Conservation (phyloP, 2,888 invertebrate species). For the Idaea aversata region DNA sequence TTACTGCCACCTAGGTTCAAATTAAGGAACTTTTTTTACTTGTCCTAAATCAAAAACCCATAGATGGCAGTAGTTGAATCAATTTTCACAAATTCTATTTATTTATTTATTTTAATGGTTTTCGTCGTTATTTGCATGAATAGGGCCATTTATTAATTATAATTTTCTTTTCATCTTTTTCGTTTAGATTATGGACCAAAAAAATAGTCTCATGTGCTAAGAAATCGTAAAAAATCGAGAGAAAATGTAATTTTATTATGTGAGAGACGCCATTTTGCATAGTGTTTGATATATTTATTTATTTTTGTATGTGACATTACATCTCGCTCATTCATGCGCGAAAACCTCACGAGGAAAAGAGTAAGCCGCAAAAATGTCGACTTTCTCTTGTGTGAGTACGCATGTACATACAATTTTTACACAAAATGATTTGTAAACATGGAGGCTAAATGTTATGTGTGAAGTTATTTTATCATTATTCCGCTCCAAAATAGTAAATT, state of each 20-base stretch:
- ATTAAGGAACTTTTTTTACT: neutral
- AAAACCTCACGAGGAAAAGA: conserved; percentile 48
- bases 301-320: conserved; percentile 33
- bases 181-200: neutral
- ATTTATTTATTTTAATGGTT: neutral
- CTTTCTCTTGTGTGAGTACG: conserved; percentile 63
- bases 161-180: neutral
- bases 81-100: neutral
- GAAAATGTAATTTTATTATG: neutral
- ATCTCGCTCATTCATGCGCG: conserved; percentile 51
- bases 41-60: neutral
- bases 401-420: conserved; percentile 55
- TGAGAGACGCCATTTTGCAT: conserved; percentile 71
- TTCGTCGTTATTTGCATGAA: neutral
- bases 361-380: conserved; percentile 54
- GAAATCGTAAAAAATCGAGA: neutral
- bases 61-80: neutral
- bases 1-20: neutral
- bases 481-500: conserved; percentile 18
- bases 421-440: conserved; percentile 78
- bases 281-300: conserved; percentile 49
- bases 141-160: no score
- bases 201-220: neutral
- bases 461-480: conserved; percentile 41
- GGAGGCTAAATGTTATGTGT: conserved; percentile 70